Conservation (phyloP, 2,113 vertebrate genomes). For the Semicossyphus pulcher region DNA sequence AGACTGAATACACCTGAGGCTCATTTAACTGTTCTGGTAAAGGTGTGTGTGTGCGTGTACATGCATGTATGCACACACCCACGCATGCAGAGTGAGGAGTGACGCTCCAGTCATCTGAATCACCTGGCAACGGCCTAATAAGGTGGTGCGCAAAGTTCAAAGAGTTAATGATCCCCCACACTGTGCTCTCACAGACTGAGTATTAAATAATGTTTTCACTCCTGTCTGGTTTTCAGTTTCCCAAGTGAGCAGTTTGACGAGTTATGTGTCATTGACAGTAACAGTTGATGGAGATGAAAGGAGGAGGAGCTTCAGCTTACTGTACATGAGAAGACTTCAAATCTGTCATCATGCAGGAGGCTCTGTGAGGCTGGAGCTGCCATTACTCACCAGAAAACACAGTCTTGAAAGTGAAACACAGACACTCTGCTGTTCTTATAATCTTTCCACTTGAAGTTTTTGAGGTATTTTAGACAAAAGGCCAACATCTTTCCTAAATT, state of each 20-base stretch:
- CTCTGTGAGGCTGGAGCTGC: conserved; percentile 18
- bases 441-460: background rate
- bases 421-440: background rate
- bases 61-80: background rate
- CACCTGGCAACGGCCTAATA: conserved; percentile 13
- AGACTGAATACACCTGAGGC: conserved; percentile 41
- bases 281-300: conserved; percentile 23
- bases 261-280: conserved; percentile 51
- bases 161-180: conserved; percentile 34
- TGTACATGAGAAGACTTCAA: conserved; percentile 20
- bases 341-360: conserved; percentile 26
- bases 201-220: conserved; percentile 56
- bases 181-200: conserved; percentile 47
- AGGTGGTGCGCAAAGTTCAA: conserved; percentile 8
- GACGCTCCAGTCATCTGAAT: conserved; percentile 44
- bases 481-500: background rate
- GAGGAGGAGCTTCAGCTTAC: background rate
- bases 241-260: conserved; percentile 22
- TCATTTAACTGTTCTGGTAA: conserved; percentile 31
- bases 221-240: conserved; percentile 60
- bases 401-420: conserved; percentile 11
- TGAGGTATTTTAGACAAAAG: background rate
- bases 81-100: conserved; percentile 25
- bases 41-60: conserved; percentile 13
- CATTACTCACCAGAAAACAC: background rate